A percentile compares a stretch with the other conserved stretches of the same genome.
phyloP scores from a whole-genome alignment of 1,140 invertebrate species.

The Aphaenogaster ashmeadi region DNA sequence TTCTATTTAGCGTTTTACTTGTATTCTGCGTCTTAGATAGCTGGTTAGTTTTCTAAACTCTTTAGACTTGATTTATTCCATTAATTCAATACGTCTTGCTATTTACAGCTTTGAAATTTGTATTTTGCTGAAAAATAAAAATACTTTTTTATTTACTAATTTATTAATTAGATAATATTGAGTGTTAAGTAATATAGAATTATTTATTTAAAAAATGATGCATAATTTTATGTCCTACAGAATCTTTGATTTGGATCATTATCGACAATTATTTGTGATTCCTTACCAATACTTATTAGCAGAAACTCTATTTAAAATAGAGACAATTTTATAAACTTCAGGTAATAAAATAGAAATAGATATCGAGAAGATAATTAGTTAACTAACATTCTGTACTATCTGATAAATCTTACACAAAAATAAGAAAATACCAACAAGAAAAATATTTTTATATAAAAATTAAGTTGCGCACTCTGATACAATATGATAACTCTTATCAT shows the following conservation, averaged over 20 bases:
- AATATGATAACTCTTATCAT: too few relatives aligned
- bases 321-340: too few relatives aligned
- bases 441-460: too few relatives aligned
- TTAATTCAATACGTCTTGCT: neutral
- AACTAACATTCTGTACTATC: too few relatives aligned
- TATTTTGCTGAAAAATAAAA: slow-evolving; percentile 3
- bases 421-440: too few relatives aligned
- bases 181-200: neutral
- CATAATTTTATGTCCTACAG: neutral
- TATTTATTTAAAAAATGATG: neutral
- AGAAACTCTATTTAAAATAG: too few relatives aligned
- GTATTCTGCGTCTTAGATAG: neutral
- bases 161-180: neutral
- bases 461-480: too few relatives aligned
- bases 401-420: too few relatives aligned
- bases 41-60: neutral
- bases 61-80: neutral
- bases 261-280: too few relatives aligned
- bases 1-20: neutral
- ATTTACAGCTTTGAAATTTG: neutral
- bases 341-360: too few relatives aligned
- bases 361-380: too few relatives aligned
- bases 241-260: neutral
- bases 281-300: too few relatives aligned
- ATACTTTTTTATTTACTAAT: neutral